Percentiles rank a stretch among this genome's conserved stretches.
These are phyloP conservation scores for Molossus molossus DNA, from an alignment of 2,797 vertebrate species.

Conservation along the genomic window DNA sequence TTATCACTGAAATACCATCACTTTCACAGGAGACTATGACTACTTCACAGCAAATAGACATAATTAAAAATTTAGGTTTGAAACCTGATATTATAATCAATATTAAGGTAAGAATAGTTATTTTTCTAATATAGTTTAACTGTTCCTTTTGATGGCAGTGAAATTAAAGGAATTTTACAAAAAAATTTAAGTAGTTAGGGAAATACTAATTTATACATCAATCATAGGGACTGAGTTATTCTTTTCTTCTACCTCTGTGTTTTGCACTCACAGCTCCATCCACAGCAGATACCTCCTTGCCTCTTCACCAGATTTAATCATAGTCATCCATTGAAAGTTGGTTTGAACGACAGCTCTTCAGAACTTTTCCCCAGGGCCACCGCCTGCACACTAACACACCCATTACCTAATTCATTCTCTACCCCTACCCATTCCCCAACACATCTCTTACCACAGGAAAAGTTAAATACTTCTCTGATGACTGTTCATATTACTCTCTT, in stretches of 20 bases:
- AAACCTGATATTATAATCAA: slow-evolving; percentile 96
- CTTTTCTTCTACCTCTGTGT: neutral
- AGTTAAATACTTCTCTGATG: slow-evolving; percentile 10
- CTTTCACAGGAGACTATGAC: slow-evolving; percentile 92
- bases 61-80: slow-evolving; percentile 93
- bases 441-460: neutral
- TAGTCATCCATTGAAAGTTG: neutral
- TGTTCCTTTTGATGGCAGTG: slow-evolving; percentile 2
- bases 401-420: neutral
- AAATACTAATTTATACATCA: neutral
- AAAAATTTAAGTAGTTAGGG: neutral
- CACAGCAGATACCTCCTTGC: neutral
- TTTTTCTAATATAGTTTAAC: neutral
- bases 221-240: neutral
- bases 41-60: slow-evolving; percentile 93
- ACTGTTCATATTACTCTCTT: neutral
- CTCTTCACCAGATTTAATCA: neutral
- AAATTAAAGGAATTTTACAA: slow-evolving; percentile 50
- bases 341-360: neutral
- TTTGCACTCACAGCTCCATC: neutral
- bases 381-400: neutral
- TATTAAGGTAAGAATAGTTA: slow-evolving; percentile 94
- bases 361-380: neutral
- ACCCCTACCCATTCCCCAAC: no score
- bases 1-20: slow-evolving; percentile 95